Conservation (phyloP, 1,140 invertebrate genomes). For the Drosophila nannoptera region DNA sequence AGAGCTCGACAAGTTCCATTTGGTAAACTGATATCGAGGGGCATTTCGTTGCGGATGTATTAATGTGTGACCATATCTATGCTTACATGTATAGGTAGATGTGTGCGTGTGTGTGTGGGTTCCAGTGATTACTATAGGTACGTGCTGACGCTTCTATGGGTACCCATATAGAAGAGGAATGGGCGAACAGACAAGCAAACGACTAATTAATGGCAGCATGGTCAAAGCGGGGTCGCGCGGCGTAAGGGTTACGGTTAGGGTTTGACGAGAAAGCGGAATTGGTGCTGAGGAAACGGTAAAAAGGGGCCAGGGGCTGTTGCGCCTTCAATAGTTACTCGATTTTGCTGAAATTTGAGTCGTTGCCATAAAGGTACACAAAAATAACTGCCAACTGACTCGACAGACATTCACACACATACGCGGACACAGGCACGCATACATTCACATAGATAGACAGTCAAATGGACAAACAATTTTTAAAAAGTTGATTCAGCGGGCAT, state of each 20-base stretch:
- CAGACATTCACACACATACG: constrained; percentile 15
- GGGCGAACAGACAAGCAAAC: constrained; percentile 18
- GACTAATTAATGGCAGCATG: constrained; percentile 43
- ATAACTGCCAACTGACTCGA: constrained; percentile 33
- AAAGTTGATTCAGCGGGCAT: constrained; percentile 50
- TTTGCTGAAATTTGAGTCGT: constrained; percentile 61
- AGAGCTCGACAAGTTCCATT: constrained; percentile 60
- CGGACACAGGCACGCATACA: background rate
- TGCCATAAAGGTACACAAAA: constrained; percentile 56
- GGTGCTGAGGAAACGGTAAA: background rate
- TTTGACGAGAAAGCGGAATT: constrained; percentile 17
- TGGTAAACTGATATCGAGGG: constrained; percentile 44
- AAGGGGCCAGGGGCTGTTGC: constrained; percentile 4
- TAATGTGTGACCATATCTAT: constrained; percentile 47
- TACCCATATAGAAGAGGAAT: constrained; percentile 37
- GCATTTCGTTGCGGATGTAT: constrained; percentile 53
- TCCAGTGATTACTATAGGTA: constrained; percentile 44
- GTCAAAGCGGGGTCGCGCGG: constrained; percentile 8
- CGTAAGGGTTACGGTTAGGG: constrained; percentile 16
- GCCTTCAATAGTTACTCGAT: constrained; percentile 43
- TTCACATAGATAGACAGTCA: constrained; percentile 26
- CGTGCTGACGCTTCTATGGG: constrained; percentile 55
- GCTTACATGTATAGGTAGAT: background rate
- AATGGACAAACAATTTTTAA: constrained; percentile 57
- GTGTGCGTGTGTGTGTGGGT: constrained; percentile 13